Evolutionary conservation across 2,113 vertebrate genomes (phyloP), one percentile per base, ranked within the genome.

Genomic region (Erpornis zantholeuca): DNA sequence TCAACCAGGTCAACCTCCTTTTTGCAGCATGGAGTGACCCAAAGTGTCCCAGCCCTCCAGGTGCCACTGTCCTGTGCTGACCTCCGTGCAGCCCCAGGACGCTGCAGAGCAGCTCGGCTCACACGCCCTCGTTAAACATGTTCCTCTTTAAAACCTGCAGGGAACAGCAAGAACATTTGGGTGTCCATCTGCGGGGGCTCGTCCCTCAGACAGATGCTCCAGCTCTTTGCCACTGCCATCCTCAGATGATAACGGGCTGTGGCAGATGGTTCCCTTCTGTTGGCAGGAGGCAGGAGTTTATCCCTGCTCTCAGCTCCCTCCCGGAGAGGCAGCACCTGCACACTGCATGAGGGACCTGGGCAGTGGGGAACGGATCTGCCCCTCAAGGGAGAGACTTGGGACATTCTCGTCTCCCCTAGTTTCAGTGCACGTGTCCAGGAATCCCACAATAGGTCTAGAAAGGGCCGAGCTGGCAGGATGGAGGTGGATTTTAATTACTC

Each of bases 261-360:
- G 78, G 93, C 96, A 95, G 95, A 96, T 95, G 94, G 95, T 80
- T 94, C 82, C 94, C 86, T 96, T 92, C 93, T 92, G 91, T 8
- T 94, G 83, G 84, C 91, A 95, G 64, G 92, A 90, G 94, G 71
- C 85, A 94, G 77, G 89, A 94, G 88, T 65, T 82, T 65, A 82
- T 90, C 86, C 65, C 56, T 25, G 44, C 91, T 89, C 84, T 11
- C 35, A 93, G 81, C 60, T 88, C 76, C 82, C 79, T 91, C 79
- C 85, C 0, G 0, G 72, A 81, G 91, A 50, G 54, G 64, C 0
- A 0, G 77, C 69, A 93, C 91, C 91, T 92, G 92, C 86, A 83
- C 69, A 24, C n/a, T 2, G 3, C 60, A 52, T 0, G 10, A 72
- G 86, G 60, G 81, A 72, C 49, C 69, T 1, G 11, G 76, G 68